phyloP scores from a whole-genome alignment of 2,888 invertebrate genomes.

The Ctena decussata region DNA sequence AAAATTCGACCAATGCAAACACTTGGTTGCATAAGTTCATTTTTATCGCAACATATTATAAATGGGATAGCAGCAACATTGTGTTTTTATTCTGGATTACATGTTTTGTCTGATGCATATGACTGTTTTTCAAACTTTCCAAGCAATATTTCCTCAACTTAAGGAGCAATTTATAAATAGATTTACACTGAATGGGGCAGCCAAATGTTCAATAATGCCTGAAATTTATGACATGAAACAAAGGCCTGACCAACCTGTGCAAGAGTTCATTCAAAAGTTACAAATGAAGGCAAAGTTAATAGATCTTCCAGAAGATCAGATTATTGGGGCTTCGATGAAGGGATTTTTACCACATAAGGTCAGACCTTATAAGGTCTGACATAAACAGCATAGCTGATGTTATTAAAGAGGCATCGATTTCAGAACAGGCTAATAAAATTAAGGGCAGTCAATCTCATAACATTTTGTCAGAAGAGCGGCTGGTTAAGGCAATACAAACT shows the following conservation, averaged over 20 bases:
- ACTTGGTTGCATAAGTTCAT: neutral
- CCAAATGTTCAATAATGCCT: neutral
- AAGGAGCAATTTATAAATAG: neutral
- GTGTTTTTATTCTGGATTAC: neutral
- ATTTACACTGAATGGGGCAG: neutral
- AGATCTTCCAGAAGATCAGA: constrained; percentile 6
- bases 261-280: constrained; percentile 30
- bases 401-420: neutral
- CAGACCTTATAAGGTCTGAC: constrained; percentile 22
- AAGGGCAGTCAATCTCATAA: neutral
- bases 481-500: neutral
- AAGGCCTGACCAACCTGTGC: constrained; percentile 25
- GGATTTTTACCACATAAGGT: constrained; percentile 37
- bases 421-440: neutral
- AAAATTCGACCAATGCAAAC: neutral
- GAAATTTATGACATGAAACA: constrained; percentile 23
- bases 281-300: constrained; percentile 5
- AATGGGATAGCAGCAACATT: neutral
- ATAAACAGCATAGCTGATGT: constrained; percentile 21
- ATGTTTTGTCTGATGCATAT: neutral
- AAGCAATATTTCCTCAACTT: neutral
- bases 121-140: neutral
- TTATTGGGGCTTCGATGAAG: constrained; percentile 26
- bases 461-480: neutral
- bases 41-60: neutral